Conservation (phyloP, 2,888 invertebrate species). For the Cyrtodaria siliqua region DNA sequence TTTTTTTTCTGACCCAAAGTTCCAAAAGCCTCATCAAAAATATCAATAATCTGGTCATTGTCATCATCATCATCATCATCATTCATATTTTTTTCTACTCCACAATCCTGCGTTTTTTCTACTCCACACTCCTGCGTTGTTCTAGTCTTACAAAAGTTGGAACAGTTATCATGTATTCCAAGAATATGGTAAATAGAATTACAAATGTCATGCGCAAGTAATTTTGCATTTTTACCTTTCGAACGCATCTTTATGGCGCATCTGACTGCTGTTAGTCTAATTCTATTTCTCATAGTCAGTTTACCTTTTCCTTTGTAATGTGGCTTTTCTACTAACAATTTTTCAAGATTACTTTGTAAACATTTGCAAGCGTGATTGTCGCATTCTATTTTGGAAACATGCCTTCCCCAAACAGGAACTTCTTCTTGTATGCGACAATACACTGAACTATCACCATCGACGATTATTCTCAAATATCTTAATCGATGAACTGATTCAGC, state of each 20-base stretch:
- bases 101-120: not conserved
- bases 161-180: not conserved
- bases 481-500: slow-evolving; percentile 47
- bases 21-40: not conserved
- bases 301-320: slow-evolving; percentile 31
- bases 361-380: slow-evolving; percentile 50
- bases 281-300: slow-evolving; percentile 16
- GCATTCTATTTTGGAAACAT: slow-evolving; percentile 44
- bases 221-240: not conserved
- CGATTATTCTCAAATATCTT: slow-evolving; percentile 22
- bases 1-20: not conserved
- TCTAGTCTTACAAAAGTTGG: not conserved
- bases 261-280: slow-evolving; percentile 8
- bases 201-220: not conserved
- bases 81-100: too few relatives aligned
- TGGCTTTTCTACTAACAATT: slow-evolving; percentile 33
- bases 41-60: not conserved
- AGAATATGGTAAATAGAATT: too few relatives aligned
- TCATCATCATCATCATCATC: not conserved
- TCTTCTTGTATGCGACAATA: slow-evolving; percentile 21
- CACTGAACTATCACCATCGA: slow-evolving; percentile 33
- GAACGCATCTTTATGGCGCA: not conserved
- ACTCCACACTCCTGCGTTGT: too few relatives aligned
- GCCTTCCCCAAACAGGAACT: slow-evolving; percentile 20
- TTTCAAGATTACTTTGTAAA: slow-evolving; percentile 27